Evolutionary conservation across 2,888 invertebrate species (phyloP).

Genomic region (Stegophylla sp.): DNA sequence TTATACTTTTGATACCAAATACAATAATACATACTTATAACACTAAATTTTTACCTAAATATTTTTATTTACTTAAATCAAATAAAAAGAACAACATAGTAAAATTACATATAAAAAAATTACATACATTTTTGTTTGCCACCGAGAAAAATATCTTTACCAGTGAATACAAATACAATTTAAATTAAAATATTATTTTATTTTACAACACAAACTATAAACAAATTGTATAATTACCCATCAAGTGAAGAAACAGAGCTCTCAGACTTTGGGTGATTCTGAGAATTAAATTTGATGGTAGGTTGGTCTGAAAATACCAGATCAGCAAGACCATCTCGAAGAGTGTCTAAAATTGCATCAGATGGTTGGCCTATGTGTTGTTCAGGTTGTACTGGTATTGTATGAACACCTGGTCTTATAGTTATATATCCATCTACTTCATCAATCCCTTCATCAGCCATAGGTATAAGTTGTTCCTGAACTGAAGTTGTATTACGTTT

Average conservation of each 20-base stretch:
- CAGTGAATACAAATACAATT: conserved; percentile 38
- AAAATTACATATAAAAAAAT: conserved; percentile 46
- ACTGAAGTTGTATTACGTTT: conserved; percentile 13
- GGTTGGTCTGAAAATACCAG: conserved; percentile 36
- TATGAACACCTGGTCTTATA: conserved; percentile 34
- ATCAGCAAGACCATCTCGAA: conserved; percentile 43
- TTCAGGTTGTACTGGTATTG: conserved; percentile 17
- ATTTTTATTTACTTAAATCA: conserved; percentile 29
- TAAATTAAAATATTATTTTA: conserved; percentile 42
- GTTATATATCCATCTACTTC: conserved; percentile 43
- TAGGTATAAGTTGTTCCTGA: background rate
- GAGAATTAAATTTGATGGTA: conserved; percentile 38
- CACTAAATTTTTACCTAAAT: conserved; percentile 38
- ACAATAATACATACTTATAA: conserved; percentile 11
- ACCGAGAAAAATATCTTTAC: conserved; percentile 21
- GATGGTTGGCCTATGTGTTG: background rate
- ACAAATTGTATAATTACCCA: conserved; percentile 43
- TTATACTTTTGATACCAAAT: conserved; percentile 38
- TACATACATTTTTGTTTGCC: conserved; percentile 26
- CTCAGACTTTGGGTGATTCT: conserved; percentile 27
- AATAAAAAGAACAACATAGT: conserved; percentile 48
- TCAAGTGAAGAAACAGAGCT: conserved; percentile 47
- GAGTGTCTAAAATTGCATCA: conserved; percentile 18
- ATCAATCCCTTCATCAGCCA: conserved; percentile 34
- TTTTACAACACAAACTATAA: conserved; percentile 36